Evolutionary conservation across 2,797 vertebrate genomes (phyloP).

Genomic region (Oreochromis grahami): DNA sequence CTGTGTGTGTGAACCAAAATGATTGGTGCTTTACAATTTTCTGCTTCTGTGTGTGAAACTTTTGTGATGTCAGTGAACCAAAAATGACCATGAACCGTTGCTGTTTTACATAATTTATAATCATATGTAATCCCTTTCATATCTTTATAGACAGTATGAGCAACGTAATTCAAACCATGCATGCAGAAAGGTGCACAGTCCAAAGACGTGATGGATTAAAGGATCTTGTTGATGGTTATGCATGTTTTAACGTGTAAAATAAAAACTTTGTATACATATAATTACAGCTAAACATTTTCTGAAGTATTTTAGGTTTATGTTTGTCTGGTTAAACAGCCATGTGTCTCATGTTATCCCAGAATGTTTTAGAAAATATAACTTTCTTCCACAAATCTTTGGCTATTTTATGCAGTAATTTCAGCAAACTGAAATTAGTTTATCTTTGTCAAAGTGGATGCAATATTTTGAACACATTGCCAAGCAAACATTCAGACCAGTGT

Average conservation of each 20-base stretch:
- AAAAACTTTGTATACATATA: neutral
- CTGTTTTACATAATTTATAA: neutral
- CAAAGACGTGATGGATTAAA: constrained; percentile 5
- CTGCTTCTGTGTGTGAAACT: constrained; percentile 2
- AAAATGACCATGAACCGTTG: neutral
- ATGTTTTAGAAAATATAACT: neutral
- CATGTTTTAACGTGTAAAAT: neutral
- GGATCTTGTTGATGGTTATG: neutral
- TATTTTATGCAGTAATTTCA: neutral
- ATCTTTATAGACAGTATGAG: neutral
- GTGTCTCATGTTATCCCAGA: neutral
- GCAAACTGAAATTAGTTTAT: neutral
- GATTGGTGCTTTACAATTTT: neutral
- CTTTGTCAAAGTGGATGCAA: neutral
- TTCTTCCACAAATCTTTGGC: neutral
- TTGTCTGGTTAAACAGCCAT: neutral
- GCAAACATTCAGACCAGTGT: neutral
- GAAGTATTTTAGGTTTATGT: neutral
- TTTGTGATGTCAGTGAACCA: neutral
- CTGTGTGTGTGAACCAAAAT: neutral
- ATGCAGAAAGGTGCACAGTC: neutral
- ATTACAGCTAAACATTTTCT: neutral
- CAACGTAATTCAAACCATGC: neutral
- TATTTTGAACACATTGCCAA: neutral
- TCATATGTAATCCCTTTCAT: neutral